Conservation (phyloP, 1,140 invertebrate genomes). For the Hormaphis cornu region DNA sequence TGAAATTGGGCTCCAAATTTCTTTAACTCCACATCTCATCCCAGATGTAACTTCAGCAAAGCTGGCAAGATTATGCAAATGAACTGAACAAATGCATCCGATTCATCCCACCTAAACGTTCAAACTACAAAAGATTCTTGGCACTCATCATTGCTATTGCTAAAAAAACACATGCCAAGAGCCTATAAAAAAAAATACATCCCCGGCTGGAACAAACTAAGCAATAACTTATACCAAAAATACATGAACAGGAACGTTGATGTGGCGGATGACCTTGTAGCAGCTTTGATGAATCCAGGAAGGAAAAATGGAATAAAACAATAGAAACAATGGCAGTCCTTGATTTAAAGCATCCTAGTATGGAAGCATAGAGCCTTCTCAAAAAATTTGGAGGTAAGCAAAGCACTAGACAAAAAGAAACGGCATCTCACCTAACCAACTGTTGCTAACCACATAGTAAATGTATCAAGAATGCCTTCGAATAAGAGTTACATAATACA, state of each 20-base stretch:
- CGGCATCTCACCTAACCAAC: slow-evolving; percentile 9
- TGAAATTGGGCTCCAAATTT: slow-evolving; percentile 6
- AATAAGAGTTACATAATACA: not conserved
- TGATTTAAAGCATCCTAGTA: not conserved
- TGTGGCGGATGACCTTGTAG: not conserved
- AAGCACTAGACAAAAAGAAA: not conserved
- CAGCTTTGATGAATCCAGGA: not conserved
- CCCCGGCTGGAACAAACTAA: not conserved
- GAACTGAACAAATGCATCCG: slow-evolving; percentile 8
- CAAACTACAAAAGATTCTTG: slow-evolving; percentile 28
- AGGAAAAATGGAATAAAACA: not conserved
- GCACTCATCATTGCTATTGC: not conserved
- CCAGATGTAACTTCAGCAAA: slow-evolving; percentile 26
- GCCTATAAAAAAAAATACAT: not conserved
- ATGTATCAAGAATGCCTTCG: not conserved
- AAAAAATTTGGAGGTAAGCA: not conserved
- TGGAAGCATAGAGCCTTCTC: not conserved
- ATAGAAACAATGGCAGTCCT: not conserved
- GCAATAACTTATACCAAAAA: not conserved
- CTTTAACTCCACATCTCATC: slow-evolving; percentile 2
- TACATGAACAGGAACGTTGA: not conserved
- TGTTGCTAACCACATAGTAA: slow-evolving; percentile 9
- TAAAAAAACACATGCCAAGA: slow-evolving; percentile 6
- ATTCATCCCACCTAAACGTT: slow-evolving; percentile 18
- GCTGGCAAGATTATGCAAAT: not conserved